Base-by-base conservation (phyloP, 2,113 vertebrate species). In the Nanorana parkeri region DNA sequence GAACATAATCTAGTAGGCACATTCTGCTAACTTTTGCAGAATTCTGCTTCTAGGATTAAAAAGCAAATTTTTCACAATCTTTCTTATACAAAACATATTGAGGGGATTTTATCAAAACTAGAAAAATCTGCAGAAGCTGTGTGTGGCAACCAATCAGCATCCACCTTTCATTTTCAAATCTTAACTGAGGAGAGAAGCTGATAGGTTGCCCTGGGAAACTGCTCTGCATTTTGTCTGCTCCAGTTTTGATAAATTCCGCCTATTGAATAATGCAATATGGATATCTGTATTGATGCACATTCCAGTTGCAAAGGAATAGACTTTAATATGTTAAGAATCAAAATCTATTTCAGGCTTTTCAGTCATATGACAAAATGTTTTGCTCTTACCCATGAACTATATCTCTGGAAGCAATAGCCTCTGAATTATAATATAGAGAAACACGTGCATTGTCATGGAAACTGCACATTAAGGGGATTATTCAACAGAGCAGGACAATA, bases 271-370 rank as follows among this genome's bases (percentile, higher is more conserved):
- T 36, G 20, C 5, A 23, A 60, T 61, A 41, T 60, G 72, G 20
- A 60, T 75, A 55, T 74, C 11, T 36, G 21, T 1, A 41, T 41
- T 75, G 36, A 36, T 36, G 55, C 36, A 32, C 41, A 17, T 36
- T 19, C 71, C 56, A 61, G 61, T 60, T 26, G 61, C n/a, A 52
- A n/a, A 77, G 36, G 21, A 64, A 61, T 21, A 51, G 17, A 41
- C 16, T 64, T 61, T 77, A 51, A 66, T 55, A 36, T 3, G 21
- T 47, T 8, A 78, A 52, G 17, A 29, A 55, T 5, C 26, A 78
- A 78, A 78, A 67, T 65, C 74, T 32, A 67, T 66, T 67, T 67
- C 19, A 78, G 51, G 51, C 76, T 78, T 68, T 52, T 79, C 29
- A 68, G 52, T 52, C 64, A 79, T 58, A 79, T 68, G 77, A 65